Base-by-base conservation (phyloP, 2,797 vertebrate genomes). In the Sebastolobus altivelis region DNA sequence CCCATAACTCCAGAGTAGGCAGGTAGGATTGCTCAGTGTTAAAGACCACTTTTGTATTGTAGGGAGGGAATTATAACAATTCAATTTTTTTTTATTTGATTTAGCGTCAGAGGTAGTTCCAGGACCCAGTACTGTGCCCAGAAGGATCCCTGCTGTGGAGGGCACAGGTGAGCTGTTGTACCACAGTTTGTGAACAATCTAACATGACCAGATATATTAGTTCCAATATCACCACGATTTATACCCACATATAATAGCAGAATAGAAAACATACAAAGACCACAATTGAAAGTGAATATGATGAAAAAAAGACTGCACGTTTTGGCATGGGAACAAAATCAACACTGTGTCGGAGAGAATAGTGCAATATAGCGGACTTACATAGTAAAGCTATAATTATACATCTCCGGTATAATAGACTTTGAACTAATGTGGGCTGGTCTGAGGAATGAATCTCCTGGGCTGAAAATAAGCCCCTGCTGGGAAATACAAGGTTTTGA, bases 401-500 rank as follows among this genome's bases (percentile, higher is more conserved):
- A 37, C 4, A 35, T 6, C 4, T 61, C 59, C 33, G 3, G 20
- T 60, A 31, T 20, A n/a, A 0, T n/a, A 61, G 18, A 31, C 11
- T 61, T 20, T 35, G 18, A 61, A 61, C 59, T 35, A 35, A n/a
- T 0, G 35, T 62, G 20, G 60, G 20, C 33, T 62, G 20, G 11
- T 61, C n/a, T 62, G 27, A 29, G 25, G 56, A 11, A 59, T 29
- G 56, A 60, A 60, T 4, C 58, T 33, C 31, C 16, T 4, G 4
- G 35, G 37, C n/a, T 65, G 62, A 65, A 65, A 65, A 40, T 65
- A 2, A 40, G 37, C 8, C 35, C n/a, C 37, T 14, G n/a, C 40
- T 63, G 65, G 65, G 40, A 75, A 85, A 76, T 46, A 27, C 16
- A 29, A 49, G 20, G 8, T 54, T 70, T 60, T 68, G 29, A 77